Evolutionary conservation across 1,140 invertebrate genomes (phyloP).

Genomic region (Atta cephalotes): DNA sequence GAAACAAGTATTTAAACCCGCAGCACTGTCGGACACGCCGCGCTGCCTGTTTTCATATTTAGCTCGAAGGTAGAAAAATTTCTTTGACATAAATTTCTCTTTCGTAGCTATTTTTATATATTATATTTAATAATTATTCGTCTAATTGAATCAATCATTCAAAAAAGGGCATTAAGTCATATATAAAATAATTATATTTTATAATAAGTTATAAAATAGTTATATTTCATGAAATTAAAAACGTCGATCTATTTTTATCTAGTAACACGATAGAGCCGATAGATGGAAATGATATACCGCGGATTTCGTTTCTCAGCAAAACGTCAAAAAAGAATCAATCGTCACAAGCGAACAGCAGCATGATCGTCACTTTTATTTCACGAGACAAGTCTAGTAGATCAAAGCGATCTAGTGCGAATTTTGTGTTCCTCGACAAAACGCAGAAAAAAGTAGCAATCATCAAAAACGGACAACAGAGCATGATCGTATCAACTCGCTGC

Average conservation of each 20-base stretch:
- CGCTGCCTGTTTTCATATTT: background rate
- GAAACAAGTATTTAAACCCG: conserved; percentile 57
- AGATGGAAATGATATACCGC: conserved; percentile 12
- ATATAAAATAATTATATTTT: background rate
- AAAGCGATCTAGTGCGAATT: conserved; percentile 42
- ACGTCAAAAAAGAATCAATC: conserved; percentile 53
- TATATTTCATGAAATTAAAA: conserved; percentile 4
- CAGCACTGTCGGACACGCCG: background rate
- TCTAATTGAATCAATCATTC: conserved; percentile 14
- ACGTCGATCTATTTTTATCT: background rate
- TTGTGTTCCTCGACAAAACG: conserved; percentile 43
- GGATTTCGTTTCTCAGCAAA: conserved; percentile 54
- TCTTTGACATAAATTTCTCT: conserved; percentile 4
- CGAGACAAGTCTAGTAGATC: conserved; percentile 42
- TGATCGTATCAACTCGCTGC: conserved; percentile 45
- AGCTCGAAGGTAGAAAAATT: background rate
- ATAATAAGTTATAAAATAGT: background rate
- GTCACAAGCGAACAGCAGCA: conserved; percentile 23
- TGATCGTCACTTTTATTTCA: conserved; percentile 38
- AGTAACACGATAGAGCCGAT: background rate
- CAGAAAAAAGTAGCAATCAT: conserved; percentile 50
- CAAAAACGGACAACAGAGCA: conserved; percentile 42
- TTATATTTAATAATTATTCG: background rate
- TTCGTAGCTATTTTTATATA: background rate
- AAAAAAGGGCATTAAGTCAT: background rate